phyloP scores from a whole-genome alignment of 2,888 invertebrate species.

The Diploptera punctata region DNA sequence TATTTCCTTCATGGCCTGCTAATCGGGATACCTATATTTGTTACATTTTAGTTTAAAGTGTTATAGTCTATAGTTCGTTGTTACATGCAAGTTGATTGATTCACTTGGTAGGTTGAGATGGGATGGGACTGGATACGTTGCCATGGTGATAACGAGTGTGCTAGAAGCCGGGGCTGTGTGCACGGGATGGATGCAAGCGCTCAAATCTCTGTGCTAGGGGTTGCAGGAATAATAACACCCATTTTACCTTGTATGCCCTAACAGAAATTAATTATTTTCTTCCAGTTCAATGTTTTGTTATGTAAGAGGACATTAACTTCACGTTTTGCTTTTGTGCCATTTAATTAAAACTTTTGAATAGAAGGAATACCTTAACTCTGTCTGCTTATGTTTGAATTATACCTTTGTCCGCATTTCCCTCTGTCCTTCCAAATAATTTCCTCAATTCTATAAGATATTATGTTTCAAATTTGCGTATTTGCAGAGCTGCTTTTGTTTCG shows the following conservation, averaged over 20 bases:
- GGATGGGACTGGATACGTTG: conserved; percentile 22
- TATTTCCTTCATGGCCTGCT: background rate
- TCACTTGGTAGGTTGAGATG: conserved; percentile 20
- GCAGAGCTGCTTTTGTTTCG: no score
- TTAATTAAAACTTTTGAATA: background rate
- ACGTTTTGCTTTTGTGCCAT: background rate
- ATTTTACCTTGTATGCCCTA: background rate
- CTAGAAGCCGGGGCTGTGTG: conserved; percentile 19
- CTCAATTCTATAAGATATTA: no score
- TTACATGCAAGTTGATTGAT: background rate
- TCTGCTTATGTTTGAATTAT: background rate
- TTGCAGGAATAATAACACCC: conserved; percentile 8
- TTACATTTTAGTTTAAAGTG: no score
- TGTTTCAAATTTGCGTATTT: no score
- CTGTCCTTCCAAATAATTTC: no score
- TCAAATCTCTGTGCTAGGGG: background rate
- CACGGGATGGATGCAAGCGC: conserved; percentile 19
- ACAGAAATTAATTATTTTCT: conserved; percentile 8
- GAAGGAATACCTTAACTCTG: background rate
- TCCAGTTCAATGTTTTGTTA: background rate
- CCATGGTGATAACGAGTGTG: conserved; percentile 29
- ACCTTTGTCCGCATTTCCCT: no score
- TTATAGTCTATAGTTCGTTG: no score
- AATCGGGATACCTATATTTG: no score
- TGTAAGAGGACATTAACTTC: background rate